Evolutionary conservation across 2,888 invertebrate species (phyloP).

Genomic region (Gerris lacustris): DNA sequence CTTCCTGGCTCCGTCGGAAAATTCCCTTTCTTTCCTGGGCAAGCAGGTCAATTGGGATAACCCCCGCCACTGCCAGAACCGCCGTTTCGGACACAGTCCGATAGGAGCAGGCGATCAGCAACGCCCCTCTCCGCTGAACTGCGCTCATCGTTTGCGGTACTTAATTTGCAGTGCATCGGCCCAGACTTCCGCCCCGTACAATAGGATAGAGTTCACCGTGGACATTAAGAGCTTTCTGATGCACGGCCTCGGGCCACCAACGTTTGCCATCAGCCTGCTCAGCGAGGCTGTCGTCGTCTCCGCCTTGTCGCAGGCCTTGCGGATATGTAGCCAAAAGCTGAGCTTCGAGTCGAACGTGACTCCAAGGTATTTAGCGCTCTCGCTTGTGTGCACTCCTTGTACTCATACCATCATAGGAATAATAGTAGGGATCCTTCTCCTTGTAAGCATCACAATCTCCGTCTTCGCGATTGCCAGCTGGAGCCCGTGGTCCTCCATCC

Average conservation of each 20-base stretch:
- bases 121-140: conserved; percentile 27
- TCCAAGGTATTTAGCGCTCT: conserved; percentile 15
- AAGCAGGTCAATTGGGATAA: too few relatives aligned
- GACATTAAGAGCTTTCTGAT: too few relatives aligned
- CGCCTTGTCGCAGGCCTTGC: conserved; percentile 23
- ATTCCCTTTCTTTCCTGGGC: conserved; percentile 28
- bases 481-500: too few relatives aligned
- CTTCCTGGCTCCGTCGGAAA: too few relatives aligned
- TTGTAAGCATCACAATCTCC: conserved; percentile 24
- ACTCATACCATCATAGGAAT: conserved; percentile 22
- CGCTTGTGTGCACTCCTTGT: conserved; percentile 10
- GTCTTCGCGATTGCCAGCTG: too few relatives aligned
- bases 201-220: too few relatives aligned
- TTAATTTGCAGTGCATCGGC: conserved; percentile 17
- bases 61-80: conserved; percentile 25
- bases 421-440: conserved; percentile 22
- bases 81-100: conserved; percentile 30
- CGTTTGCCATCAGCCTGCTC: too few relatives aligned
- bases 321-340: conserved; percentile 26
- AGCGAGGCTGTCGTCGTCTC: conserved; percentile 21
- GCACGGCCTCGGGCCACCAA: too few relatives aligned
- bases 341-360: conserved; percentile 24
- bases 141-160: conserved; percentile 22
- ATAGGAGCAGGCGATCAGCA: conserved; percentile 28
- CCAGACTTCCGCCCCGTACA: too few relatives aligned